A percentile compares a stretch with the other conserved stretches of the same genome.
Conservation (phyloP, 2,797 vertebrate species). For the Sciurus carolinensis region DNA sequence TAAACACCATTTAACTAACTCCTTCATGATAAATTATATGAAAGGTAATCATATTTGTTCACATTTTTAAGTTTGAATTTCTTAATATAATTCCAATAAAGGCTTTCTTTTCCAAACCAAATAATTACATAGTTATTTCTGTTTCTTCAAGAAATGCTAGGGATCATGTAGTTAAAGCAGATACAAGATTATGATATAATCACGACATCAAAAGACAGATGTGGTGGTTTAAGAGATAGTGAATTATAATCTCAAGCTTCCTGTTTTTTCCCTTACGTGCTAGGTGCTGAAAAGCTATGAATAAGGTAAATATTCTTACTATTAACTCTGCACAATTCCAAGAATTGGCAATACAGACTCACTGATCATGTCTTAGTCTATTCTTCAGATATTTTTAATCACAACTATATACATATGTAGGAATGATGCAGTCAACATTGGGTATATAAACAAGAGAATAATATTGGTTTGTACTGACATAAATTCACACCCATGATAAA, state of each 20-base stretch:
- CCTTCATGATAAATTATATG: background rate
- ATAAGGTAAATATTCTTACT: background rate
- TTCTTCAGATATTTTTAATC: constrained; percentile 67
- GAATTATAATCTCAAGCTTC: background rate
- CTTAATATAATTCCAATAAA: constrained; percentile 48
- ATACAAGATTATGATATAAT: background rate
- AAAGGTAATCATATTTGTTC: constrained; percentile 65
- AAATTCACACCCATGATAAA: constrained; percentile 38
- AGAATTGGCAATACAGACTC: constrained; percentile 38
- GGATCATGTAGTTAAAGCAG: background rate
- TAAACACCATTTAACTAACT: constrained; percentile 70
- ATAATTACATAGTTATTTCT: constrained; percentile 65
- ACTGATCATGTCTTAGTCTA: constrained; percentile 38
- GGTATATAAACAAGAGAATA: background rate
- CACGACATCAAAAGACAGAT: constrained; percentile 40
- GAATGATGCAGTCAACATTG: background rate
- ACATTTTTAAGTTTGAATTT: constrained; percentile 74
- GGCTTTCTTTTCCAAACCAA: constrained; percentile 71
- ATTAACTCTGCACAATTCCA: background rate
- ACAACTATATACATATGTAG: background rate
- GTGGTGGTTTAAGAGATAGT: constrained; percentile 9
- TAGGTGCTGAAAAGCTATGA: background rate
- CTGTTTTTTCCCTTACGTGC: constrained; percentile 8
- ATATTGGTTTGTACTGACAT: background rate
- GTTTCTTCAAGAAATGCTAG: constrained; percentile 53